phyloP scores from a whole-genome alignment of 1,140 invertebrate genomes.

The Scaptomyza graminum region DNA sequence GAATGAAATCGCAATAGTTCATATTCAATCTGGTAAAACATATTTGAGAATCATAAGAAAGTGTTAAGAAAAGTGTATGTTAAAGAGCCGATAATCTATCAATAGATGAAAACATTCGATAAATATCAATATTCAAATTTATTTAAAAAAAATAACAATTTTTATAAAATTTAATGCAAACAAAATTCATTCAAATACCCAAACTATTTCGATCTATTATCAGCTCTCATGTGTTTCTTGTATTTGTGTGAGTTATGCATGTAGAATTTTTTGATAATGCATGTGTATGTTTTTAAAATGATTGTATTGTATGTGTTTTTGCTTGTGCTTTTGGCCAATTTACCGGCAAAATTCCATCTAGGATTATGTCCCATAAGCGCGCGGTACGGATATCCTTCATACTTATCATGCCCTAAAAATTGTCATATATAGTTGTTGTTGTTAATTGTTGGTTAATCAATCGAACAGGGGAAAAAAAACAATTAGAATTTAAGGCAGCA shows the following conservation, averaged over 20 bases:
- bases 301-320: conserved; percentile 11
- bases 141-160: too few relatives aligned
- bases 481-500: conserved; percentile 6
- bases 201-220: conserved; percentile 4
- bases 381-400: conserved; percentile 83
- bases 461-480: conserved; percentile 16
- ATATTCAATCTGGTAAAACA: conserved; percentile 3
- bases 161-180: too few relatives aligned
- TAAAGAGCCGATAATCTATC: conserved; percentile 14
- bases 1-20: background rate
- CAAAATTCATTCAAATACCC: too few relatives aligned
- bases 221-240: conserved; percentile 12
- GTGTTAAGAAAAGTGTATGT: background rate
- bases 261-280: conserved; percentile 24
- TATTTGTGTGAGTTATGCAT: conserved; percentile 19
- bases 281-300: conserved; percentile 15
- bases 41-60: background rate
- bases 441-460: conserved; percentile 44
- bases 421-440: conserved; percentile 63
- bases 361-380: conserved; percentile 83
- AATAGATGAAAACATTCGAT: background rate
- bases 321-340: conserved; percentile 72
- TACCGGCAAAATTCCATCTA: conserved; percentile 84
- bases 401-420: conserved; percentile 83
- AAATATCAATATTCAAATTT: background rate